Evolutionary conservation across 64 coral and sea anemone genomes (phyloP).

Genomic region (Dendronephthya gigantea): DNA sequence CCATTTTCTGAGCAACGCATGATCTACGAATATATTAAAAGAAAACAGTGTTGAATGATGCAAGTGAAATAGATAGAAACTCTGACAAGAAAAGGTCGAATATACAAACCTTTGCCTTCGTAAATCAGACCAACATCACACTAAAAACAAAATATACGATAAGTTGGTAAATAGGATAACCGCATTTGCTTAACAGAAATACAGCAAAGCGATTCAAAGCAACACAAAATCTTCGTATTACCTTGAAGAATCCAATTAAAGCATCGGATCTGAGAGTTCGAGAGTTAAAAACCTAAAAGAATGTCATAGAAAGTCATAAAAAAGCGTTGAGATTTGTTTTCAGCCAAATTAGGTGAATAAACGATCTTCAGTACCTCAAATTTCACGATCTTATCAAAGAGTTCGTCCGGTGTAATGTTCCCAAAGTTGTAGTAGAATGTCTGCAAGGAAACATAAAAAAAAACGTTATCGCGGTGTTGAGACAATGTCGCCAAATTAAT

Average conservation of each 20-base stretch:
- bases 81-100: neutral
- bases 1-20: slow-evolving; percentile 65
- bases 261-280: slow-evolving; percentile 57
- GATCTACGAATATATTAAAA: neutral
- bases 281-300: slow-evolving; percentile 62
- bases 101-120: slow-evolving; percentile 62
- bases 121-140: slow-evolving; percentile 78
- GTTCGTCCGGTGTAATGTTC: neutral
- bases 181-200: neutral
- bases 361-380: slow-evolving; percentile 2
- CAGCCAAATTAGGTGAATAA: too few relatives aligned
- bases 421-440: slow-evolving; percentile 14
- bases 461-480: neutral
- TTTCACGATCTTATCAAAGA: slow-evolving; percentile 4
- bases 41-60: neutral
- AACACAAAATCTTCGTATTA: neutral
- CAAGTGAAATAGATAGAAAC: neutral
- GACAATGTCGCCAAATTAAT: too few relatives aligned
- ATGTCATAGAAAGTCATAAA: neutral
- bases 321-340: too few relatives aligned
- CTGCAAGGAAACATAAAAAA: neutral
- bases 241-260: slow-evolving; percentile 62
- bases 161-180: neutral
- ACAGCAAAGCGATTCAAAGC: neutral
- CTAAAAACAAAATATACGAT: slow-evolving; percentile 21